Conservation (phyloP, 2,797 vertebrate genomes). For the Astyanax mexicanus region DNA sequence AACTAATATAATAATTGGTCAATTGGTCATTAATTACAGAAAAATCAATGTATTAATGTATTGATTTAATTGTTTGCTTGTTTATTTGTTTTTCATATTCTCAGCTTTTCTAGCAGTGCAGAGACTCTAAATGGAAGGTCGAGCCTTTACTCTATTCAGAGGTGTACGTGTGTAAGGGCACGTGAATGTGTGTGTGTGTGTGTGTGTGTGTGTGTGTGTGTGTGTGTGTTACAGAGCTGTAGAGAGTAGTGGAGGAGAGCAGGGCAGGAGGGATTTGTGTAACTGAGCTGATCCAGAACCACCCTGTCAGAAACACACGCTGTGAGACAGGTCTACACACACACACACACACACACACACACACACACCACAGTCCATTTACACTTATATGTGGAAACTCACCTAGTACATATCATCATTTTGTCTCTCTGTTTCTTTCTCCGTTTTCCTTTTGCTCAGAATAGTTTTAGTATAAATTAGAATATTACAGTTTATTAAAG, state of each 20-base stretch:
- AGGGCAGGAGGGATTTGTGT: conserved; percentile 37
- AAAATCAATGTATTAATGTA: background rate
- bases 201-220: background rate
- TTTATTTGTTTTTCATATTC: background rate
- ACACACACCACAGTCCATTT: conserved; percentile 15
- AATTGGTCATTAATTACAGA: too few relatives aligned
- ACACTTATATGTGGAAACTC: background rate
- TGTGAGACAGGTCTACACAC: conserved; percentile 54
- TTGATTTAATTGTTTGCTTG: background rate
- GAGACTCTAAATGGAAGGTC: background rate
- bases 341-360: conserved; percentile 48
- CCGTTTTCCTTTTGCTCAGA: too few relatives aligned
- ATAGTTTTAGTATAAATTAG: too few relatives aligned
- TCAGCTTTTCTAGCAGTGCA: background rate
- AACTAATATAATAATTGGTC: too few relatives aligned
- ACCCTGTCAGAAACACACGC: conserved; percentile 43
- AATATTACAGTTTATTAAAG: too few relatives aligned
- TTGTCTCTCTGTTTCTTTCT: too few relatives aligned
- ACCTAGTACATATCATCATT: too few relatives aligned
- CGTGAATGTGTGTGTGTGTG: background rate
- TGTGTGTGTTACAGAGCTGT: too few relatives aligned
- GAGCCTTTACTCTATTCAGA: background rate
- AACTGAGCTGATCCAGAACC: conserved; percentile 60
- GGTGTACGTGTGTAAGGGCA: background rate
- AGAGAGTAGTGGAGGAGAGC: background rate